Percentiles rank a stretch among this genome's conserved stretches.
Evolutionary conservation across 2,888 invertebrate genomes (phyloP).

Genomic region (Brenthis ino): DNA sequence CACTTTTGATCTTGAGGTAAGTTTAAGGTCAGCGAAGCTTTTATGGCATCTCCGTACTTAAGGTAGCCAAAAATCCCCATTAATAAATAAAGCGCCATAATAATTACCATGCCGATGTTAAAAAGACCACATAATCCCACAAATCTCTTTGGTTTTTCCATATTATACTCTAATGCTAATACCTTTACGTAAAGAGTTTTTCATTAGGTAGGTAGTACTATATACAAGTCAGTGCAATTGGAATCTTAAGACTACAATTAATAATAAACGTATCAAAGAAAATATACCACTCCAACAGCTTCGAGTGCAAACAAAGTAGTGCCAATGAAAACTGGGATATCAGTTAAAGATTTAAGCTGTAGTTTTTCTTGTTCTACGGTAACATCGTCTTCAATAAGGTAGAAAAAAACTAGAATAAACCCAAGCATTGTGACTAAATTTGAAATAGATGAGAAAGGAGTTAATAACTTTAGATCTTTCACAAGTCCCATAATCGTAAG

Average conservation of each 20-base stretch:
- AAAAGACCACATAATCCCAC: constrained; percentile 89
- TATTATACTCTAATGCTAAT: constrained; percentile 95
- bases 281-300: constrained; percentile 87
- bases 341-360: constrained; percentile 68
- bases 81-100: constrained; percentile 87
- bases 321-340: constrained; percentile 91
- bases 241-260: too few species aligned
- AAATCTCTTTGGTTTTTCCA: constrained; percentile 92
- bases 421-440: constrained; percentile 88
- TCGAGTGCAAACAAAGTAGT: constrained; percentile 94
- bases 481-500: constrained; percentile 85
- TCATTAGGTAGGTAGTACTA: not conserved
- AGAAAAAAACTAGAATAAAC: constrained; percentile 87
- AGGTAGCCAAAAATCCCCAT: constrained; percentile 95
- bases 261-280: too few species aligned
- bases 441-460: constrained; percentile 90
- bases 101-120: constrained; percentile 89
- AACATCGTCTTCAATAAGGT: constrained; percentile 85
- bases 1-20: constrained; percentile 85
- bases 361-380: constrained; percentile 71
- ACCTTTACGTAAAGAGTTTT: constrained; percentile 78
- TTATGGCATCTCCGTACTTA: constrained; percentile 86
- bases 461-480: constrained; percentile 87
- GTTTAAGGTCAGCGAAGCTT: constrained; percentile 93
- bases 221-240: not conserved